Base-by-base conservation (phyloP, 2,888 invertebrate species). In the Muscina levida region DNA sequence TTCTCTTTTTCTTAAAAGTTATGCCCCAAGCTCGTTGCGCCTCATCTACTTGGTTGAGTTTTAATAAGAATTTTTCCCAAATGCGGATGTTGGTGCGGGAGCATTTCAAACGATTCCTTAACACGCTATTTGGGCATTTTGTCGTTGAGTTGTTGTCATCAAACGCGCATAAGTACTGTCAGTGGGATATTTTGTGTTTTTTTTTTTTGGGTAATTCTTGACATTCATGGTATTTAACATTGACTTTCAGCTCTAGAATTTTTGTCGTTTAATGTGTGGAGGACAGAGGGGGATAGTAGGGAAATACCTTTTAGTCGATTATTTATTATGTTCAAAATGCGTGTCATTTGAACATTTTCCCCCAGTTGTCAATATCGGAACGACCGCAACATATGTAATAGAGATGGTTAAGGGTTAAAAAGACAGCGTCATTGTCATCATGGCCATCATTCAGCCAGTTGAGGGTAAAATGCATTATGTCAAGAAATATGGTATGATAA, bases 321-420 rank as follows among this genome's bases (percentile, higher is more conserved):
- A 2, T 17, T 77, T 74, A 10, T 81, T 68, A 81, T 78, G 71
- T 72, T 56, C 72, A 5, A 65, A 75, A 75, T 78, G 74, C 81
- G 78, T 81, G 81, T 17, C 62, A 78, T 65, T 78, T 17, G 59
- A 75, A 81, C 78, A 81, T 81, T 81, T 81, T 56, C 46, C 8
- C 8, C 24, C 8, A 5, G 53, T 13, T 53, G 53, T 24, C 53
- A 53, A 57, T 57, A 72, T 19, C 13, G 31, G 3, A 67, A 17
- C 37, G 46, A 48, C 48, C 10, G 15, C 22, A 53, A 24, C 24
- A 24, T 53, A 53, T 53, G 53, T 24, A 22, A 1, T 44, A 22
- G 31, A 5, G 8, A 26, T 44, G 15, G 24, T 48, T 70, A 71
- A 68, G 81, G 78, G 77, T 78, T 81, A 74, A 68, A 72, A 53